Base-by-base conservation (phyloP, 2,113 vertebrate species). In the Solea senegalensis region DNA sequence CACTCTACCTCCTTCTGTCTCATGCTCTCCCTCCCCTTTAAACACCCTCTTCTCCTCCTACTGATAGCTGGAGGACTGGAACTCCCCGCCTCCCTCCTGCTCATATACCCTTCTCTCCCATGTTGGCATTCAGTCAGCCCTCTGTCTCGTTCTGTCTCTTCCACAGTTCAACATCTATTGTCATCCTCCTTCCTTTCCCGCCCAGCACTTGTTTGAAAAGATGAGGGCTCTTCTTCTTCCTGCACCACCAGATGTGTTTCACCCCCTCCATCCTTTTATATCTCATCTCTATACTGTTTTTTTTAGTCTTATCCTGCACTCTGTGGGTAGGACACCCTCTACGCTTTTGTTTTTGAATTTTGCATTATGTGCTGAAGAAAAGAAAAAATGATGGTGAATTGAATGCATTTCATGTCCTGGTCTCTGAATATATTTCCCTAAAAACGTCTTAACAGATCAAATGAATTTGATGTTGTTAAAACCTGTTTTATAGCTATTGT, bases 31-130 rank as follows among this genome's bases (percentile, higher is more conserved):
- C 80, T 70, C 76, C 76, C 81, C 82, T 84, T 76, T 80, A 83
- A 76, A 73, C 57, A 53, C 81, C 72, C 78, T 76, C 80, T 84
- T 82, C 88, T 86, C 88, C 87, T 82, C 78, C 88, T 78, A 70
- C 79, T 74, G 84, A 85, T 83, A 81, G 78, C 88, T 83, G 69
- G n/a, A 67, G 76, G 86, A 54, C 57, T 49, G 57, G 8, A 59
- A 15, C 56, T 28, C 73, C 45, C 56, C 68, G 50, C 45, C 62
- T 69, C 59, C 60, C 61, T 56, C 56, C 69, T 61, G 41, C 50
- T 34, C 53, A 40, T 58, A 14, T 21, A 21, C 48, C 13, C 45
- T n/a, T 40, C 82, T 75, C 72, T 72, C 61, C 56, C 74, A 63
- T 86, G 72, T 74, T 82, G 75, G 80, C 83, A 67, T 75, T 85